These are phyloP conservation scores for Centropus bengalensis DNA, from an alignment of 2,113 vertebrate genomes.

Conservation along the genomic window DNA sequence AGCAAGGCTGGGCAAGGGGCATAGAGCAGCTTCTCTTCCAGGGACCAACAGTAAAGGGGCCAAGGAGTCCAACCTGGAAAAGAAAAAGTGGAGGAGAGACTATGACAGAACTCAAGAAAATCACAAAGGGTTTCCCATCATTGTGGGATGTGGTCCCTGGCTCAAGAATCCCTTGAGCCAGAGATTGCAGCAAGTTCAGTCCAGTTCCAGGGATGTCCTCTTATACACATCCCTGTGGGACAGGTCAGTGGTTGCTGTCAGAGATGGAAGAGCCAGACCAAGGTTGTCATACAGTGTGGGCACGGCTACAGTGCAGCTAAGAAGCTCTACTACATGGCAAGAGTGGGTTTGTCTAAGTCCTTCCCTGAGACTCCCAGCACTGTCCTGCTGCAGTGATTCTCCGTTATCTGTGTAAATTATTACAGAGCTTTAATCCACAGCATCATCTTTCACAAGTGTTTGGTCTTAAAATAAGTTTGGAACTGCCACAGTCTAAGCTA, in stretches of 20 bases:
- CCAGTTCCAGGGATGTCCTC: accelerated
- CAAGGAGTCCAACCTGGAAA: neutral
- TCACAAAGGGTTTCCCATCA: neutral
- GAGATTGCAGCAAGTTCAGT: neutral
- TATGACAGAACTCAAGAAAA: neutral
- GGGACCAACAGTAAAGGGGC: neutral
- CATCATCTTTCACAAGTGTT: neutral
- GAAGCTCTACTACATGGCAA: neutral
- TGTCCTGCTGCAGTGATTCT: neutral
- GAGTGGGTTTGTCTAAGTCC: neutral
- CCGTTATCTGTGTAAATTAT: accelerated
- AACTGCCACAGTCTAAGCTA: neutral
- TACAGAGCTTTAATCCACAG: neutral
- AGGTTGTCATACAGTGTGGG: neutral
- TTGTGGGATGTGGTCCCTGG: accelerated
- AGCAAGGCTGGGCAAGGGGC: neutral
- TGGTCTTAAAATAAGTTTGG: neutral
- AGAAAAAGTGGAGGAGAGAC: neutral
- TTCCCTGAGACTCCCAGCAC: neutral
- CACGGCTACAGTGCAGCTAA: neutral
- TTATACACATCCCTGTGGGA: accelerated
- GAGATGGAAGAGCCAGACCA: neutral
- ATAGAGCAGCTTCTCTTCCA: neutral
- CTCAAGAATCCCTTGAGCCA: neutral
- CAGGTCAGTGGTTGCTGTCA: neutral